A percentile compares a stretch with the other conserved stretches of the same genome.
phyloP scores from a whole-genome alignment of 2,113 vertebrate species.

The Rhinolophus sinicus region DNA sequence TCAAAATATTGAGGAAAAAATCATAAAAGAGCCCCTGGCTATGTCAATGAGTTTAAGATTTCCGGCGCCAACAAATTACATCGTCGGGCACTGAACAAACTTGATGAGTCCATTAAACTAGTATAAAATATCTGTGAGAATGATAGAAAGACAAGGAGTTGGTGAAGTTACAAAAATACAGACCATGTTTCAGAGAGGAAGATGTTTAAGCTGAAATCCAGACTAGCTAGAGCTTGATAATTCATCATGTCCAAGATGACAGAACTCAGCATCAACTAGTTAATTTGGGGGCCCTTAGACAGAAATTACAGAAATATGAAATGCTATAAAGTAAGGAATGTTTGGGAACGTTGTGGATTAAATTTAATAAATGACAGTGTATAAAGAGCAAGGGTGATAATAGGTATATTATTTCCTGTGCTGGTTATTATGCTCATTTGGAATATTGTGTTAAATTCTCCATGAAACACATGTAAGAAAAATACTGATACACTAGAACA shows the following conservation, averaged over 20 bases:
- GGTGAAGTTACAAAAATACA: not conserved
- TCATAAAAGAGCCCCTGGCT: not conserved
- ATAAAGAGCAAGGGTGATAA: not conserved
- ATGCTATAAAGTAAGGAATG: not conserved
- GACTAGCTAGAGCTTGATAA: not conserved
- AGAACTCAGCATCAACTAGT: not conserved
- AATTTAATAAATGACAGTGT: not conserved
- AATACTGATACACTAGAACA: not conserved
- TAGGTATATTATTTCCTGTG: not conserved
- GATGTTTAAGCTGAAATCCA: not conserved
- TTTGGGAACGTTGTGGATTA: not conserved
- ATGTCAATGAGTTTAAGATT: conserved; percentile 19
- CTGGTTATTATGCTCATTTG: not conserved
- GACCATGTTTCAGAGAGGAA: not conserved
- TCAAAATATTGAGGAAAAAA: conserved; percentile 43
- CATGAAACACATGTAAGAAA: not conserved
- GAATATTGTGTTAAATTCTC: not conserved
- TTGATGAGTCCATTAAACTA: conserved; percentile 54
- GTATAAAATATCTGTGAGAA: conserved; percentile 21
- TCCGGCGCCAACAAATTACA: conserved; percentile 14
- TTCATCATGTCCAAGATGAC: not conserved
- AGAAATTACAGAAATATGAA: not conserved
- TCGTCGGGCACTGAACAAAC: not conserved
- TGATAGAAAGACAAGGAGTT: not conserved
- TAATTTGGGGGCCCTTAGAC: not conserved